Conservation (phyloP, 2,888 invertebrate species). For the Hemicrepidius hirtus region DNA sequence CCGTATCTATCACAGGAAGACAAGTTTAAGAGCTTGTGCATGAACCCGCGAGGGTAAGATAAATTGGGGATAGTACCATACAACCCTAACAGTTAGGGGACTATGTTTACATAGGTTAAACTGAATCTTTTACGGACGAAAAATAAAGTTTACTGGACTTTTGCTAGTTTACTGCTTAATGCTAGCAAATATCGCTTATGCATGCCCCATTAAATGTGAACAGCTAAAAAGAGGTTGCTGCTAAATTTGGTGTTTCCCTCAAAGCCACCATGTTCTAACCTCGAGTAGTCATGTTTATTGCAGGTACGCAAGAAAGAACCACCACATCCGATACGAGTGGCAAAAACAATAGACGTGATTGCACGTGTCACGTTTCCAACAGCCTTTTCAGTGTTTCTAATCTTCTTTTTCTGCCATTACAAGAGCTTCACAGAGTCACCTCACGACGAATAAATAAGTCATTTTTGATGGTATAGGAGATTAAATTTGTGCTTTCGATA, state of each 20-base stretch:
- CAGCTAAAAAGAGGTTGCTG: slow-evolving; percentile 38
- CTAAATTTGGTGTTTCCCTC: slow-evolving; percentile 41
- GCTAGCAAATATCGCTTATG: slow-evolving; percentile 22
- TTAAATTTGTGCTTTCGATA: slow-evolving; percentile 37
- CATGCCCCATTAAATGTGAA: slow-evolving; percentile 13
- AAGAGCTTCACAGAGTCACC: slow-evolving; percentile 85
- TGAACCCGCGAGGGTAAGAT: too few species aligned
- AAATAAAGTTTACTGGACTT: background rate
- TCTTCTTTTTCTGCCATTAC: slow-evolving; percentile 97
- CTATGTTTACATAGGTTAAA: slow-evolving; percentile 20
- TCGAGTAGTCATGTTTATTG: slow-evolving; percentile 83
- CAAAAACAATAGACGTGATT: slow-evolving; percentile 96
- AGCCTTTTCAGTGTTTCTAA: slow-evolving; percentile 93
- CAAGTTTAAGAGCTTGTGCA: too few species aligned
- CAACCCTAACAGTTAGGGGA: too few species aligned
- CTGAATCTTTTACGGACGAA: background rate
- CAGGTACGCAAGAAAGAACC: slow-evolving; percentile 94
- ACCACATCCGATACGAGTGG: slow-evolving; percentile 93
- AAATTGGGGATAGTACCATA: too few species aligned
- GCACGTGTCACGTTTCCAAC: slow-evolving; percentile 95
- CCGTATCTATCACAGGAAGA: too few species aligned
- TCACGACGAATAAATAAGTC: slow-evolving; percentile 55
- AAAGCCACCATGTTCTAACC: slow-evolving; percentile 62
- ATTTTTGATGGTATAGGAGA: slow-evolving; percentile 27
- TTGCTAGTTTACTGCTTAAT: background rate